These are phyloP conservation scores for Misgurnus anguillicaudatus DNA, from an alignment of 2,113 vertebrate species.

Conservation along the genomic window DNA sequence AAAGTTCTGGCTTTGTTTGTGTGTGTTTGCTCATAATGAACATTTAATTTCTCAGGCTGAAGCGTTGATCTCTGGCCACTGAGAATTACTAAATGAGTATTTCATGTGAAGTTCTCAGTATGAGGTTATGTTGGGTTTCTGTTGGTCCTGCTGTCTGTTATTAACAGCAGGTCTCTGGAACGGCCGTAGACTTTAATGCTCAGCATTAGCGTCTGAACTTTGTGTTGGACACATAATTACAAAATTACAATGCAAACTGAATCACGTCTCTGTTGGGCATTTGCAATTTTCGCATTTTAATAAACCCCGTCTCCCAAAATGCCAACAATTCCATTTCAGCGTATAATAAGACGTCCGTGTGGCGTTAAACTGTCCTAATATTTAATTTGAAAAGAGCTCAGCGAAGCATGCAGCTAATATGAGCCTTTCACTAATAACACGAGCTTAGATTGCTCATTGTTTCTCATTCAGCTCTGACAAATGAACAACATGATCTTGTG, in stretches of 20 bases:
- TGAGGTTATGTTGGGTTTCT: background rate
- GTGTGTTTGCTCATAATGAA: background rate
- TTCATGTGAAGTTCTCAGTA: background rate
- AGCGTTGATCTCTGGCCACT: background rate
- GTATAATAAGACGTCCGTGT: constrained; percentile 55
- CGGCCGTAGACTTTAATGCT: constrained; percentile 30
- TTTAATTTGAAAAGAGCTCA: constrained; percentile 49
- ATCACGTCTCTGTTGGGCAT: constrained; percentile 36
- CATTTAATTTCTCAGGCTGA: constrained; percentile 4
- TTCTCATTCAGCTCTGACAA: constrained; percentile 30
- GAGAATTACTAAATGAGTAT: background rate
- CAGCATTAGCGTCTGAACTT: background rate
- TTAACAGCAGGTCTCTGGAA: background rate
- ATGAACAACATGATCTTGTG: background rate
- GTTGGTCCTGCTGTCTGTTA: background rate
- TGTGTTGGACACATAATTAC: constrained; percentile 33
- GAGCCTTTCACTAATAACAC: constrained; percentile 17
- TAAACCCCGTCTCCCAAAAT: constrained; percentile 55
- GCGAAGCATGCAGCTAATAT: constrained; percentile 35
- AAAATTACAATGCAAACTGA: constrained; percentile 16
- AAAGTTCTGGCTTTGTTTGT: background rate
- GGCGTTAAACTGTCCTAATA: constrained; percentile 52
- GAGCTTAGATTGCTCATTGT: constrained; percentile 37
- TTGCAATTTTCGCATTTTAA: constrained; percentile 65
- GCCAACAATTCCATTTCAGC: constrained; percentile 59